Percentiles rank a stretch among this genome's conserved stretches.
phyloP scores from a whole-genome alignment of 1,140 invertebrate genomes.

The Nixonia krombeini region DNA sequence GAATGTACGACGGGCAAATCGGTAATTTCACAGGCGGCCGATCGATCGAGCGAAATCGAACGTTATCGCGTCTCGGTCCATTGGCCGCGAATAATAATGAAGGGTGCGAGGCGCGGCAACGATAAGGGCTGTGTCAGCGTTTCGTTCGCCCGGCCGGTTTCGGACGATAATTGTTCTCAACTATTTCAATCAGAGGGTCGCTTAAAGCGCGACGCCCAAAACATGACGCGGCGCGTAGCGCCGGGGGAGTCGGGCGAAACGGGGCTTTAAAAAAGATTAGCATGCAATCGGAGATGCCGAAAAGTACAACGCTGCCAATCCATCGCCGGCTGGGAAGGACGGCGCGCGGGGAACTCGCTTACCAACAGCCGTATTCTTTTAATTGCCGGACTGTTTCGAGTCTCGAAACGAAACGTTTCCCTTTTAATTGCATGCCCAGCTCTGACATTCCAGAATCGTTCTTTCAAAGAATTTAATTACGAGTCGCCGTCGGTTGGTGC shows the following conservation, averaged over 20 bases:
- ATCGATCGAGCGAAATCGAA: background rate
- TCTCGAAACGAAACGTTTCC: constrained; percentile 67
- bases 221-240: constrained; percentile 31
- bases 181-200: constrained; percentile 61
- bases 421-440: constrained; percentile 68
- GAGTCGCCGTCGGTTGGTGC: constrained; percentile 51
- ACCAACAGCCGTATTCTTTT: constrained; percentile 66
- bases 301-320: constrained; percentile 49
- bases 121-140: constrained; percentile 45
- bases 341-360: constrained; percentile 50
- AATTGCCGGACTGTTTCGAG: constrained; percentile 64
- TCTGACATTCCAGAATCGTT: constrained; percentile 69
- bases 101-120: constrained; percentile 29
- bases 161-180: constrained; percentile 61
- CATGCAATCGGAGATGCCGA: constrained; percentile 54
- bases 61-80: constrained; percentile 50
- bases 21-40: background rate
- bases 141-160: constrained; percentile 6
- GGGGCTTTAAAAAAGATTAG: constrained; percentile 59
- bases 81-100: constrained; percentile 39
- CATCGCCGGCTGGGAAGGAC: constrained; percentile 33
- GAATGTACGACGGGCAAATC: too few relatives aligned
- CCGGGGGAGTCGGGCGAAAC: constrained; percentile 15
- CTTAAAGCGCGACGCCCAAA: constrained; percentile 38
- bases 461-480: constrained; percentile 71